Base-by-base conservation (phyloP, 2,113 vertebrate species). In the Ceratotherium simum region DNA sequence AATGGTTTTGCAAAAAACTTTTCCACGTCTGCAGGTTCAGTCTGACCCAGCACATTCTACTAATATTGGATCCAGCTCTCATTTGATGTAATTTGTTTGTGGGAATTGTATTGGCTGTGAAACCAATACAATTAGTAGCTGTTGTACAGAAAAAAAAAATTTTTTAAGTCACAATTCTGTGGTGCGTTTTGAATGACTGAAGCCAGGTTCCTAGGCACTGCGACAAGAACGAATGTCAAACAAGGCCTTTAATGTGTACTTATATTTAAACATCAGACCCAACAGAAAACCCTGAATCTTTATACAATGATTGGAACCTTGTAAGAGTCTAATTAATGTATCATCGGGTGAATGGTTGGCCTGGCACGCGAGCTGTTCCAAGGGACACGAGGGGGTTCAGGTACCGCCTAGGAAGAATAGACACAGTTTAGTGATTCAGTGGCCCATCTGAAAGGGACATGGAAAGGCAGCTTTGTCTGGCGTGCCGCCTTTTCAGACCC, bases 401-500 rank as follows among this genome's bases (percentile, higher is more conserved):
- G 95, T 96, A 86, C 75, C 8, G 20, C 13, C 21, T 60, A 31
- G 1, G 16, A 87, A 93, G 86, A 97, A 87, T 65, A 64, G 95
- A 42, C 80, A 72, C 64, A 36, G 65, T 89, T 97, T 96, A n/a
- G 36, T 96, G 95, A 96, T 97, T 97, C 96, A 96, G 97, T 87
- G 97, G 17, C 82, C 58, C 18, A 0, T 95, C 97, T 94, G 96
- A 97, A 97, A 94, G 94, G 85, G 96, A 7, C 89, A 0, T 42
- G 94, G n/a, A 70, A 78, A 91, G 94, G 82, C 1, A 5, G 93
- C 96, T 98, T 98, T 98, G 90, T 98, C 96, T 96, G 29, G 96
- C 80, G 0, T 67, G 94, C 97, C 73, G 97, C 96, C 95, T 98
- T 98, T 98, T 98, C 98, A 98, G 96, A 94, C 95, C 0, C 86